A percentile compares a stretch with the other conserved stretches of the same genome.
Evolutionary conservation across 2,113 vertebrate species (phyloP).

Genomic region (Furnarius figulus): DNA sequence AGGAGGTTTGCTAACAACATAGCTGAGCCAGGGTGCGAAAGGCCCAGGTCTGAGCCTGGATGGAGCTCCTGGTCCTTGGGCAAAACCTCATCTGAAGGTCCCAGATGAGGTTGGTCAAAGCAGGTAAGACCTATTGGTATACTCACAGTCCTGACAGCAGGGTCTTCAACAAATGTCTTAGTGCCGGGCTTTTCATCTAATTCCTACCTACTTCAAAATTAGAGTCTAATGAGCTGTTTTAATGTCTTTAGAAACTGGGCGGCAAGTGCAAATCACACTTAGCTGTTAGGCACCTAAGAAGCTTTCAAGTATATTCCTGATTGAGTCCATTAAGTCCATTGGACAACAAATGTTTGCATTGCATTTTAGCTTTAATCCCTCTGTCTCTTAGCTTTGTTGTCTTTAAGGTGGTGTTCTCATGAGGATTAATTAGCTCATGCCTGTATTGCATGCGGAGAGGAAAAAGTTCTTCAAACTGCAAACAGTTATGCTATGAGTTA

Average conservation of each 20-base stretch:
- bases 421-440: background rate
- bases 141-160: background rate
- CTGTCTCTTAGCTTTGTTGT: background rate
- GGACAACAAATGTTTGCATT: background rate
- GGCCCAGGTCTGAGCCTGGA: background rate
- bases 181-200: background rate
- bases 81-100: background rate
- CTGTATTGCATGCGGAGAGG: rapidly evolving
- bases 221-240: background rate
- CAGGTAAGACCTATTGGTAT: background rate
- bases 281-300: background rate
- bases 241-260: background rate
- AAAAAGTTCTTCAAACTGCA: background rate
- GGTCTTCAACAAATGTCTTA: background rate
- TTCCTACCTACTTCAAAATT: background rate
- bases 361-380: background rate
- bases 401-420: background rate
- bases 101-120: background rate
- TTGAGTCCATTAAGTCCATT: background rate
- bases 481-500: background rate
- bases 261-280: background rate
- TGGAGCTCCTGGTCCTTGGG: background rate
- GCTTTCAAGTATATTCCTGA: background rate
- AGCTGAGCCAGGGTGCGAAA: background rate
- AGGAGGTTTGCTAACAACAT: background rate